Evolutionary conservation across 1,140 invertebrate genomes (phyloP).

Genomic region (Samia ricini): DNA sequence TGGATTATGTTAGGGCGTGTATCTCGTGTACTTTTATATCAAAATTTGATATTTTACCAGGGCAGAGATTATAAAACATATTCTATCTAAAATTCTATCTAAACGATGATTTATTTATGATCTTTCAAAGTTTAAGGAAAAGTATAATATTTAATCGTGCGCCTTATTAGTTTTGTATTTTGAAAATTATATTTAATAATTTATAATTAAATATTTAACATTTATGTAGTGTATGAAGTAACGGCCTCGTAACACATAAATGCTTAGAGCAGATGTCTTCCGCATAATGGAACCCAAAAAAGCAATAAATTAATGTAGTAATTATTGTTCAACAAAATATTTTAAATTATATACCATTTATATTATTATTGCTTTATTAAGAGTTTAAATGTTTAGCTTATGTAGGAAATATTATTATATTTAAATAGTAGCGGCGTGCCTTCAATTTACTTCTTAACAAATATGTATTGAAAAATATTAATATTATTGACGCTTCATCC

Average conservation of each 20-base stretch:
- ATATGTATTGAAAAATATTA: background rate
- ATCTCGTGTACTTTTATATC: too few relatives aligned
- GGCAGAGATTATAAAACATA: too few relatives aligned
- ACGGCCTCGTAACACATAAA: constrained; percentile 9
- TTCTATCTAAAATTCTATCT: too few relatives aligned
- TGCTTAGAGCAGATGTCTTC: constrained; percentile 39
- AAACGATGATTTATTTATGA: too few relatives aligned
- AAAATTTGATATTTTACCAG: too few relatives aligned
- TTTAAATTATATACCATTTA: constrained; percentile 4
- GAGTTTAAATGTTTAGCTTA: constrained; percentile 42
- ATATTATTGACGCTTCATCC: background rate
- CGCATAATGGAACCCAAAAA: constrained; percentile 33
- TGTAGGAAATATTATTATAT: constrained; percentile 15
- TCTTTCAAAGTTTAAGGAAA: too few relatives aligned
- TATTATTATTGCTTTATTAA: constrained; percentile 27
- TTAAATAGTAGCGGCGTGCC: background rate
- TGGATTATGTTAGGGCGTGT: too few relatives aligned
- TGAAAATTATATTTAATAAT: background rate
- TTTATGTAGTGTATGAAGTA: background rate
- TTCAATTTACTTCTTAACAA: background rate
- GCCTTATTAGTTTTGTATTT: background rate
- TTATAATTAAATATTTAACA: background rate
- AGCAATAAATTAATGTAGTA: constrained; percentile 48
- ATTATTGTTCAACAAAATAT: constrained; percentile 24
- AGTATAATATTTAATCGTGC: too few relatives aligned